These are phyloP conservation scores for Brenthis ino DNA, from an alignment of 2,888 invertebrate genomes.

Conservation along the genomic window DNA sequence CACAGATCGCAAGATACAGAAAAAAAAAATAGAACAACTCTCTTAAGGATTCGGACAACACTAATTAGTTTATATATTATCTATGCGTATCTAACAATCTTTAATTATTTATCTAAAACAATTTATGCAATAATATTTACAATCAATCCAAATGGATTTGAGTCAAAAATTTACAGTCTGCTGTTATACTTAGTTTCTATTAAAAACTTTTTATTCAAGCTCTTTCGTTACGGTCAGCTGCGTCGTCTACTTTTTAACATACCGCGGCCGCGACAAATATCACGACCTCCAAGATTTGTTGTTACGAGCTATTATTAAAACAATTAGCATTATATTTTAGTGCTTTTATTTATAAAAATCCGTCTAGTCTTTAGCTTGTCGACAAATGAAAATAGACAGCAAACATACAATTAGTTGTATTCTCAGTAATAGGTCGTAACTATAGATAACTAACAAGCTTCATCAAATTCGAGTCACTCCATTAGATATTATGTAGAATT, in stretches of 20 bases:
- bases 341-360: not conserved
- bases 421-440: slow-evolving; percentile 21
- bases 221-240: slow-evolving; percentile 25
- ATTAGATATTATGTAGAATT: slow-evolving; percentile 26
- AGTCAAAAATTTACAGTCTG: not conserved
- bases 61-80: too few relatives aligned
- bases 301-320: not conserved
- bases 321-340: not conserved
- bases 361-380: not conserved
- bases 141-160: not conserved
- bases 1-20: too few relatives aligned
- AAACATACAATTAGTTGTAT: slow-evolving; percentile 6
- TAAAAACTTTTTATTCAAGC: slow-evolving; percentile 5
- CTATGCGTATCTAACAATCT: too few relatives aligned
- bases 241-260: slow-evolving; percentile 13
- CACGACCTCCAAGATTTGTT: slow-evolving; percentile 9
- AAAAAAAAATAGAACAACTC: too few relatives aligned
- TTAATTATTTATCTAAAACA: too few relatives aligned
- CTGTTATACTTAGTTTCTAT: not conserved
- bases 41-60: too few relatives aligned
- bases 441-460: slow-evolving; percentile 26
- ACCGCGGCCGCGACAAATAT: slow-evolving; percentile 1
- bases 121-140: not conserved
- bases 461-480: slow-evolving; percentile 24
- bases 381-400: not conserved